Evolutionary conservation across 2,797 vertebrate genomes (phyloP), one percentile per base, ranked within the genome.

Genomic region (Cuculus canorus): DNA sequence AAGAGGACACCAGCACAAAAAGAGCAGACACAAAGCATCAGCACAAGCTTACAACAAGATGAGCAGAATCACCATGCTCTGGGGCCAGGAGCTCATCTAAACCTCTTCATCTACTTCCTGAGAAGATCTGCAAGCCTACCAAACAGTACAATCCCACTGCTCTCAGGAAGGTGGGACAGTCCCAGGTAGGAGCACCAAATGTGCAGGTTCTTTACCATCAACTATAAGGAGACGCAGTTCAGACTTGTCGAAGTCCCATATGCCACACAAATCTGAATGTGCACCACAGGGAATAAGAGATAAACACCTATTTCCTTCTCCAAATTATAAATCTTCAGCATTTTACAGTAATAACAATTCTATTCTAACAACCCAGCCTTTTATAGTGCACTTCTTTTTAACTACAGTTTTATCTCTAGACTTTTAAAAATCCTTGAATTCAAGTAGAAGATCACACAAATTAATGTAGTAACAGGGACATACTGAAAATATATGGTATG

Each of bases 401-500:
- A 80, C 48, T 56, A 17, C 32, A 61, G 18, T 77, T 92, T 86
- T 77, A 89, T 52, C 71, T 93, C 65, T 41, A 77, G 57, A 39
- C 32, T 87, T 86, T 53, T 28, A 32, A 18, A 86, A 95, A 64
- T 41, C n/a, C 59, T 75, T 32, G 37, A 85, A 87, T 87, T 88
- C 59, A 87, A 95, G 87, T 68, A 95, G 47, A 87, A 87, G 66
- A 91, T 60, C 82, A 87, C 57, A 80, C 17, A 89, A 89, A 92
- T 71, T 68, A 82, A 82, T 71, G 50, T 2, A 80, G 64, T n/a
- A 94, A 75, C 35, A 69, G 61, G 57, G 71, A 75, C 59, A 88
- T 21, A 59, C 37, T 57, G 70, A 82, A 84, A 95, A 77, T 30
- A 56, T 2, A 78, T 3, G 1, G 54, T 47, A 73, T 4, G 17